phyloP scores from a whole-genome alignment of 2,113 vertebrate species.

The Burhinus oedicnemus region DNA sequence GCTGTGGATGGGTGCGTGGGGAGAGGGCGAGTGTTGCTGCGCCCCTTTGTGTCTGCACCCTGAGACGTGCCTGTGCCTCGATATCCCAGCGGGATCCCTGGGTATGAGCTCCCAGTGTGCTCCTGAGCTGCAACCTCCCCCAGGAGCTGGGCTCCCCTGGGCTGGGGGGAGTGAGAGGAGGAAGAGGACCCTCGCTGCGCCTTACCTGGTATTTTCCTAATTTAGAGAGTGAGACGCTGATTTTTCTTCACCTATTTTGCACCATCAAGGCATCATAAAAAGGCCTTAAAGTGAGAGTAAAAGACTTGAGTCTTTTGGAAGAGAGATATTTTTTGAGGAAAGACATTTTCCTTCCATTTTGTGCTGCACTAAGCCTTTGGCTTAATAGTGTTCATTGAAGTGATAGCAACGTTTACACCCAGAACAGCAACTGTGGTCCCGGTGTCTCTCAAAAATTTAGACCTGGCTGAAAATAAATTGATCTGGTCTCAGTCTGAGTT shows the following conservation, averaged over 20 bases:
- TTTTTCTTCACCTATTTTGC: not conserved
- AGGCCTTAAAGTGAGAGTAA: not conserved
- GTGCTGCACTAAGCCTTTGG: not conserved
- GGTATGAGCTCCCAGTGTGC: fast-evolving
- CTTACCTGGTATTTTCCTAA: not conserved
- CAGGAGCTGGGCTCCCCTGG: fast-evolving
- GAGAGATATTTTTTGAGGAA: not conserved
- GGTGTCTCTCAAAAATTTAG: not conserved
- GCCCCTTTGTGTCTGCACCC: fast-evolving
- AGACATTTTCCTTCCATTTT: not conserved
- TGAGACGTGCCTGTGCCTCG: fast-evolving
- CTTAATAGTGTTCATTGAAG: not conserved
- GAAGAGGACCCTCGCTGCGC: not conserved
- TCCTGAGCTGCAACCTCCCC: not conserved
- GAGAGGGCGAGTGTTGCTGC: not conserved
- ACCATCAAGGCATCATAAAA: not conserved
- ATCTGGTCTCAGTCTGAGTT: constrained; percentile 13
- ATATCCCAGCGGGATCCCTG: not conserved
- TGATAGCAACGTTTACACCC: not conserved
- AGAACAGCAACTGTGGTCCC: not conserved
- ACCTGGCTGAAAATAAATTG: not conserved
- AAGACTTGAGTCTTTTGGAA: not conserved
- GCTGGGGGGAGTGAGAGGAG: not conserved
- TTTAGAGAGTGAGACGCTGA: not conserved
- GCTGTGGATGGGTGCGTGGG: fast-evolving